Conservation (phyloP, 64 coral and sea anemone species). For the Porites lutea region DNA sequence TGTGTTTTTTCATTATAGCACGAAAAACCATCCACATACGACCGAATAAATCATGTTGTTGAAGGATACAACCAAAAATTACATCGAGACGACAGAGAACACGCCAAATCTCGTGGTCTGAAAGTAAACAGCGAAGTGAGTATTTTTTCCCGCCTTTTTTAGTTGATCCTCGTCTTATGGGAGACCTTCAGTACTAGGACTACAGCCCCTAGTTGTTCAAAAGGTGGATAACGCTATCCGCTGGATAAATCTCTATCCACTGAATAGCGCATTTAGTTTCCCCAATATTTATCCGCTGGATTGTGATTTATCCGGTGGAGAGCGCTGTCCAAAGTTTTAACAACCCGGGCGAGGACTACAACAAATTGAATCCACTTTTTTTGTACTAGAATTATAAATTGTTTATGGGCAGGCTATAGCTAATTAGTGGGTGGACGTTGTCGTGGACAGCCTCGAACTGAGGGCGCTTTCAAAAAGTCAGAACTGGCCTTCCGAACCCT, state of each 20-base stretch:
- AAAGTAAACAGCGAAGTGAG: conserved; percentile 85
- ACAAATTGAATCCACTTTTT: not conserved
- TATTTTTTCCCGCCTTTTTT: not conserved
- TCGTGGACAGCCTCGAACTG: not conserved
- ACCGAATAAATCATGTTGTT: conserved; percentile 85
- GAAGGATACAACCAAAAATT: conserved; percentile 87
- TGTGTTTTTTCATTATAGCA: conserved; percentile 48
- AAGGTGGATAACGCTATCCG: no score
- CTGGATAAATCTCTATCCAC: no score
- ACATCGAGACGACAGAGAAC: conserved; percentile 90
- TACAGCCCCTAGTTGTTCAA: no score
- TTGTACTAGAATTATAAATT: not conserved
- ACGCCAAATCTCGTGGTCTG: conserved; percentile 86
- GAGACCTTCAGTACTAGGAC: not conserved
- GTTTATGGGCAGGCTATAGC: not conserved
- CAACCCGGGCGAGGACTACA: not conserved
- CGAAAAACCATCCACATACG: conserved; percentile 72
- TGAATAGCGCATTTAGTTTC: no score
- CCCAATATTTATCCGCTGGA: no score
- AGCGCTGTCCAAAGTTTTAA: no score
- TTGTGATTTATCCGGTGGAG: no score
- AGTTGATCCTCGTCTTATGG: not conserved
- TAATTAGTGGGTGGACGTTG: not conserved
- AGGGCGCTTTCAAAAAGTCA: no score
- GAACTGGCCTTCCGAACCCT: no score